Conservation (phyloP, 2,797 vertebrate species). For the Tachyglossus aculeatus region DNA sequence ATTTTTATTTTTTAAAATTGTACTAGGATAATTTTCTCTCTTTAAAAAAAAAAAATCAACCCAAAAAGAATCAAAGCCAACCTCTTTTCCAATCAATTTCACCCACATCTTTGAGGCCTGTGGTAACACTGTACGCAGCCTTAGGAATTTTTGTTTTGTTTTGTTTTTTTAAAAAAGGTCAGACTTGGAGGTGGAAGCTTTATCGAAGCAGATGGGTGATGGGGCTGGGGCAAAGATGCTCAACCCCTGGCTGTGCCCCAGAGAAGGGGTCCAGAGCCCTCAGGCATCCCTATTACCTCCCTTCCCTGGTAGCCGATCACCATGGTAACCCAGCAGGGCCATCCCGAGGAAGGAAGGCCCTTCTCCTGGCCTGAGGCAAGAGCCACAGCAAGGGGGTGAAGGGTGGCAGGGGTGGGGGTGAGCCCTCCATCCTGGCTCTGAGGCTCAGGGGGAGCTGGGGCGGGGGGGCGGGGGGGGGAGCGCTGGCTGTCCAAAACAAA, state of each 20-base stretch:
- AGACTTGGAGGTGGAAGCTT: slow-evolving; percentile 84
- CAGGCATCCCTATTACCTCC: slow-evolving; percentile 4
- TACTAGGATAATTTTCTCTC: slow-evolving; percentile 82
- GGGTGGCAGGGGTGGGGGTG: no score
- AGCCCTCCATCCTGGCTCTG: no score
- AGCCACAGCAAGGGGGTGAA: no score
- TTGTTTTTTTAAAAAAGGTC: slow-evolving; percentile 78
- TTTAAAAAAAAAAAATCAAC: slow-evolving; percentile 74
- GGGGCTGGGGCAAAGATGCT: background rate
- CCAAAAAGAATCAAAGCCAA: slow-evolving; percentile 81
- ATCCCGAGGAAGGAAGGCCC: no score
- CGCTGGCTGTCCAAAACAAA: no score
- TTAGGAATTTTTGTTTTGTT: slow-evolving; percentile 78
- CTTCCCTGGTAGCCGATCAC: background rate
- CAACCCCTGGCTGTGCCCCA: slow-evolving; percentile 26
- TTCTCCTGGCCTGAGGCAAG: no score
- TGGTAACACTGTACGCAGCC: slow-evolving; percentile 92
- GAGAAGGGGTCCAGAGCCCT: slow-evolving; percentile 51
- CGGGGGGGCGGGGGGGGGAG: no score
- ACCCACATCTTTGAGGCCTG: slow-evolving; percentile 83
- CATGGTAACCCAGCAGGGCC: no score
- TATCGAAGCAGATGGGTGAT: slow-evolving; percentile 72
- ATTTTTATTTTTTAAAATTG: slow-evolving; percentile 63
- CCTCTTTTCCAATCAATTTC: slow-evolving; percentile 82
- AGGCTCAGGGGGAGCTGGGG: no score